Evolutionary conservation across 64 coral and sea anemone species (phyloP).

Genomic region (Montipora cactus): DNA sequence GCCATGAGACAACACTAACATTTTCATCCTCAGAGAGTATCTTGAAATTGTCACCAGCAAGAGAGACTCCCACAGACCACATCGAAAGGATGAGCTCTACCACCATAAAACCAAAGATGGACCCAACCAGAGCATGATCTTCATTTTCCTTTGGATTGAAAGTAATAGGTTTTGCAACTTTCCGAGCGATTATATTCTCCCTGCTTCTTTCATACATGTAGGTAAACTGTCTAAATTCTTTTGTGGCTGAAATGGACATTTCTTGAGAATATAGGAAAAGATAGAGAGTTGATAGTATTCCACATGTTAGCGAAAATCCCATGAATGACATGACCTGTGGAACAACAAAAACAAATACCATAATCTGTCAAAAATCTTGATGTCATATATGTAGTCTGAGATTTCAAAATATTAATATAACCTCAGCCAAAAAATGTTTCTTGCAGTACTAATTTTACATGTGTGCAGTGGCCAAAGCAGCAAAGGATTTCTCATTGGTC

Average conservation of each 20-base stretch:
- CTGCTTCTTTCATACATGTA: too few species aligned
- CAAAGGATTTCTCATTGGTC: too few species aligned
- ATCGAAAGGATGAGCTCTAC: constrained; percentile 13
- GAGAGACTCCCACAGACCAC: constrained; percentile 12
- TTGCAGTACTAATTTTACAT: too few species aligned
- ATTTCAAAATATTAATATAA: too few species aligned
- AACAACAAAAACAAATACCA: background rate
- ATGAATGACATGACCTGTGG: constrained; percentile 8
- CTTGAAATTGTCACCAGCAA: background rate
- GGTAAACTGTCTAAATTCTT: background rate
- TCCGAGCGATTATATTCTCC: too few species aligned
- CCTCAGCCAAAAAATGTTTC: too few species aligned
- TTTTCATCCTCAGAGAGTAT: background rate
- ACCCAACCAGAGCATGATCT: constrained; percentile 5
- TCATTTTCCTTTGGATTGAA: background rate
- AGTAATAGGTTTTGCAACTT: background rate
- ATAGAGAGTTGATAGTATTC: background rate
- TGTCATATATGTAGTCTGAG: too few species aligned
- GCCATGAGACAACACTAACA: background rate
- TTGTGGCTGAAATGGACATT: background rate
- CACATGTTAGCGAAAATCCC: constrained; percentile 31
- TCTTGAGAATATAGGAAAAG: background rate
- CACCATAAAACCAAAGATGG: constrained; percentile 15
- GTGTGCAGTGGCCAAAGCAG: too few species aligned
- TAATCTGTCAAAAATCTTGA: too few species aligned